Evolutionary conservation across 2,888 invertebrate species (phyloP).

Genomic region (Orthosia cruda): DNA sequence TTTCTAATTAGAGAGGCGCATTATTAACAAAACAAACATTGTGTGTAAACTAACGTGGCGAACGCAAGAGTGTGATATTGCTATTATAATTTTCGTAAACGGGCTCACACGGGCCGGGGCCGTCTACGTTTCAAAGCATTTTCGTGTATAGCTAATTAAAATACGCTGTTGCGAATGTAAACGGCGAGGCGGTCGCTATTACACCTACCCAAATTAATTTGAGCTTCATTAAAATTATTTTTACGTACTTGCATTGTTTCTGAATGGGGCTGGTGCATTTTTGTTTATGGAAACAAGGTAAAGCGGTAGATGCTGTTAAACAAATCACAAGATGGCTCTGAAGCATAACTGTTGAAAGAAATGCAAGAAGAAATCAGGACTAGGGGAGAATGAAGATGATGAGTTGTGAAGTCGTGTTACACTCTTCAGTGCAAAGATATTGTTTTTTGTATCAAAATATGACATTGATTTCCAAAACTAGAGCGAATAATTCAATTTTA

Average conservation of each 20-base stretch:
- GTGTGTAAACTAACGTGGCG: constrained; percentile 75
- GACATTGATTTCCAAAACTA: too few relatives aligned
- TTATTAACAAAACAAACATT: constrained; percentile 75
- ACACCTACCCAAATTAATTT: constrained; percentile 79
- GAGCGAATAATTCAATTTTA: too few relatives aligned
- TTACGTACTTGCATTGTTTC: constrained; percentile 68
- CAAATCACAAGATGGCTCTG: not conserved
- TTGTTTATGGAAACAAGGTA: not conserved
- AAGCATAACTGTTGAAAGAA: not conserved
- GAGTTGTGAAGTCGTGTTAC: too few relatives aligned
- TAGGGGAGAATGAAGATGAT: too few relatives aligned
- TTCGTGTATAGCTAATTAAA: constrained; percentile 91
- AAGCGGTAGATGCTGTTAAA: not conserved
- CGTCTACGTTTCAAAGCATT: constrained; percentile 87
- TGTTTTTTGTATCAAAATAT: too few relatives aligned
- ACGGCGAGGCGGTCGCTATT: constrained; percentile 79
- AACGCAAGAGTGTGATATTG: constrained; percentile 82
- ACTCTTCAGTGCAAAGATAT: too few relatives aligned
- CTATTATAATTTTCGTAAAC: constrained; percentile 82
- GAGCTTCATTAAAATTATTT: constrained; percentile 84
- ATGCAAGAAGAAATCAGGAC: not conserved
- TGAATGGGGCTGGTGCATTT: constrained; percentile 15
- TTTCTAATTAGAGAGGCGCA: constrained; percentile 75
- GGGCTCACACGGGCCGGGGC: constrained; percentile 78
- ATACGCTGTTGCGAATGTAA: constrained; percentile 87